A percentile compares a stretch with the other conserved stretches of the same genome.
Evolutionary conservation across 2,888 invertebrate genomes (phyloP).

Genomic region (Apodemia mormo): DNA sequence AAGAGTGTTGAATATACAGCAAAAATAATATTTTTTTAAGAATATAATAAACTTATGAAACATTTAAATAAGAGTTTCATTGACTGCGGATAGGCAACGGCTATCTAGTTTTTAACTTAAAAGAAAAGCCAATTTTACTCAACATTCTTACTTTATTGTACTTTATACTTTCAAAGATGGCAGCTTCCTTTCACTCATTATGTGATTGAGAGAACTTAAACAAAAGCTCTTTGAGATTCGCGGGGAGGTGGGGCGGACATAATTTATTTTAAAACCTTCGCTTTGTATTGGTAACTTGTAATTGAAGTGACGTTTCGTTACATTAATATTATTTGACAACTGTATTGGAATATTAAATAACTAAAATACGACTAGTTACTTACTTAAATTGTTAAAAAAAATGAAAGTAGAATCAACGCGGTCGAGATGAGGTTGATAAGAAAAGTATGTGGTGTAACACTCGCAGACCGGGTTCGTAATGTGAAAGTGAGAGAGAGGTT

Average conservation of each 20-base stretch:
- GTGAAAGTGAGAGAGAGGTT: too few species aligned
- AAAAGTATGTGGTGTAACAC: too few species aligned
- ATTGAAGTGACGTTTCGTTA: background rate
- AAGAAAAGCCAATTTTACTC: slow-evolving; percentile 8
- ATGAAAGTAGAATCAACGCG: too few species aligned
- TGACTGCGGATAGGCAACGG: background rate
- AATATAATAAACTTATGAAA: background rate
- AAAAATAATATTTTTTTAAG: too few species aligned
- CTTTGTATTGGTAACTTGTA: background rate
- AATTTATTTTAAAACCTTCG: slow-evolving; percentile 10
- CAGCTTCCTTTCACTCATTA: slow-evolving; percentile 35
- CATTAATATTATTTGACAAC: slow-evolving; percentile 1
- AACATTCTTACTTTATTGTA: slow-evolving; percentile 1
- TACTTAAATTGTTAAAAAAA: too few species aligned
- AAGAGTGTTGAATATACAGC: too few species aligned
- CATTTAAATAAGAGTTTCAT: background rate
- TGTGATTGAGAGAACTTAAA: slow-evolving; percentile 39
- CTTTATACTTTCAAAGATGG: slow-evolving; percentile 10
- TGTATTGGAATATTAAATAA: background rate
- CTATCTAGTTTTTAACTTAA: background rate
- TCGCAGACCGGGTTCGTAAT: too few species aligned
- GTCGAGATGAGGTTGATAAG: too few species aligned
- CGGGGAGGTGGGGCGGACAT: slow-evolving; percentile 10
- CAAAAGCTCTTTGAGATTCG: slow-evolving; percentile 28
- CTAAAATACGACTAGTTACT: background rate